phyloP scores from a whole-genome alignment of 2,113 vertebrate genomes.

The Podilymbus podiceps region DNA sequence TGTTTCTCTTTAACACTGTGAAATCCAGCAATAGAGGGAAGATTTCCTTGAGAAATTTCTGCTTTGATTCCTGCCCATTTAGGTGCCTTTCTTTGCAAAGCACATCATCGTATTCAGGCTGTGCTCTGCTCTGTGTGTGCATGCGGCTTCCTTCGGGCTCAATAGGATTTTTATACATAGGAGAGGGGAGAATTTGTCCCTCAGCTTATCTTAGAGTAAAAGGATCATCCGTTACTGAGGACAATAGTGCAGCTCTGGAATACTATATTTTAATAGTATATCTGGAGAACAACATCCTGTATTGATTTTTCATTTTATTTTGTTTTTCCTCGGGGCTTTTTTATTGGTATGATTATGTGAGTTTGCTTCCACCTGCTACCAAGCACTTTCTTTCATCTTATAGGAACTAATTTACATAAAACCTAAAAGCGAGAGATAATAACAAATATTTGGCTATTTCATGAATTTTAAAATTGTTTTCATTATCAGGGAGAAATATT shows the following conservation, averaged over 20 bases:
- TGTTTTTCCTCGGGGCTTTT: constrained; percentile 65
- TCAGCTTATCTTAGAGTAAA: background rate
- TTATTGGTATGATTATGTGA: constrained; percentile 65
- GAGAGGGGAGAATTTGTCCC: background rate
- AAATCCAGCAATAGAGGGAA: fast-evolving
- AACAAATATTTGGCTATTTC: constrained; percentile 70
- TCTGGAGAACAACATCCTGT: constrained; percentile 42
- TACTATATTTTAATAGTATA: constrained; percentile 32
- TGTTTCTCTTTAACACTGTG: fast-evolving
- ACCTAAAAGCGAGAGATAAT: constrained; percentile 65
- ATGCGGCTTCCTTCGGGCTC: fast-evolving
- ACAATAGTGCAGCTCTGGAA: background rate
- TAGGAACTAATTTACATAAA: constrained; percentile 67
- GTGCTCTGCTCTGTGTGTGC: fast-evolving
- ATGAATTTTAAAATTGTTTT: constrained; percentile 70
- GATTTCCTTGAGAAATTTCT: background rate
- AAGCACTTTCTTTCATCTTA: constrained; percentile 57
- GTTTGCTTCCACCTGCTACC: constrained; percentile 63
- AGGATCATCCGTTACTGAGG: background rate
- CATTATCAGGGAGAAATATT: constrained; percentile 36
- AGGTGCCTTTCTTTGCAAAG: background rate
- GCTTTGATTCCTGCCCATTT: fast-evolving
- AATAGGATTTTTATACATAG: fast-evolving
- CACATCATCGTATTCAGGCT: fast-evolving
- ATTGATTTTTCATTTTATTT: constrained; percentile 67